Percentiles rank a stretch among this genome's conserved stretches.
Evolutionary conservation across 2,888 invertebrate genomes (phyloP).

Genomic region (Morpho achilles): DNA sequence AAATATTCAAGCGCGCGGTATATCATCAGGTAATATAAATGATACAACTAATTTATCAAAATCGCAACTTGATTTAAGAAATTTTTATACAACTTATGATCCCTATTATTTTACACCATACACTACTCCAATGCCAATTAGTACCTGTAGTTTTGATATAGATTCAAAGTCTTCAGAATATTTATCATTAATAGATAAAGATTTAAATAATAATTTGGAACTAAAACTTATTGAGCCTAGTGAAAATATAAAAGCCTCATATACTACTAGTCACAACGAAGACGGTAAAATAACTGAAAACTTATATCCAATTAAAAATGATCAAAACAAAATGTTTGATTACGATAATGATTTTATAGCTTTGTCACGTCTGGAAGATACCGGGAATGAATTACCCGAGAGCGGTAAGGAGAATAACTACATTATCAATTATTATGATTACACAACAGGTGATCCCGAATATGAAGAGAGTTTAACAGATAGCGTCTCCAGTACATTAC

Average conservation of each 20-base stretch:
- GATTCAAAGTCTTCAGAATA: neutral
- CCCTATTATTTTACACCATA: neutral
- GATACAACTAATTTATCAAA: neutral
- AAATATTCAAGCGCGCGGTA: neutral
- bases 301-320: neutral
- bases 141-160: neutral
- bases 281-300: neutral
- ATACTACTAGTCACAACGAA: neutral
- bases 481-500: slow-evolving; percentile 20
- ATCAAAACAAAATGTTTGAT: neutral
- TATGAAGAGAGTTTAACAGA: slow-evolving; percentile 14
- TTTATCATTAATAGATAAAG: neutral
- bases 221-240: neutral
- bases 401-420: neutral
- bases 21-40: neutral
- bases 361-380: slow-evolving; percentile 3
- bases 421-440: slow-evolving; percentile 24
- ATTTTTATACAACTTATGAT: neutral
- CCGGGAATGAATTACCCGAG: neutral
- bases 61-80: neutral
- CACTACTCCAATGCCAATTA: neutral
- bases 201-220: slow-evolving; percentile 1
- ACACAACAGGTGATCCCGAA: slow-evolving; percentile 29
- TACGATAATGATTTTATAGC: slow-evolving; percentile 1
- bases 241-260: neutral